Evolutionary conservation across 2,888 invertebrate species (phyloP), one percentile per base, ranked within the genome.

Genomic region (Sinhomidia bicolor): DNA sequence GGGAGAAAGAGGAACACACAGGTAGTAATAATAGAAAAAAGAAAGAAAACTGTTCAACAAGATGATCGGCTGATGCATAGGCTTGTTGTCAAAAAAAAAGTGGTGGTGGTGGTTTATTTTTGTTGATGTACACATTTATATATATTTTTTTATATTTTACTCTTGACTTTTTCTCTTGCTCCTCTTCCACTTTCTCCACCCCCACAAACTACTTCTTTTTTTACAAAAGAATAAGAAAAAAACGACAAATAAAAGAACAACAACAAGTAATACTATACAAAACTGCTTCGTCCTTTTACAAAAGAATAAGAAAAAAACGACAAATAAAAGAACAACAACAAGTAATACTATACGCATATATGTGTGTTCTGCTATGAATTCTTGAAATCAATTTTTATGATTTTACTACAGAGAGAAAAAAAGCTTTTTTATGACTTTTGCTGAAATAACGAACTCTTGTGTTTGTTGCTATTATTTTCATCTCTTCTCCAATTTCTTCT

Each of bases 381-480:
- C 62, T 65, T n/a, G 85, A 89, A 90, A 89, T 90, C 90, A 90
- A 90, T 90, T 90, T 90, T 90, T 90, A 89, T 89, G 86, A 80
- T 90, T 88, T 89, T 89, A 83, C 88, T 32, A 85, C 74, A 79
- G 60, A 79, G 60, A 20, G 41, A 29, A 12, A n/a, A n/a, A n/a
- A n/a, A n/a, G n/a, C n/a, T n/a, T n/a, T 76, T 74, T 76, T 76
- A 76, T 54, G 51, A 36, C 74, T 74, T 71, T 71, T 71, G n/a
- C 41, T 68, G 17, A 36, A 6, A 12, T 32, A n/a, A n/a, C n/a
- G n/a, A n/a, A 6, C 32, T 32, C 32, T 12, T 41, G 44, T 44
- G 74, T 74, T 47, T 74, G 23, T 41, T 71, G 29, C 44, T 74
- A 1, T 47, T 84, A 84, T 74, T 90, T 88, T 90, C 88, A 85